Percentiles rank a stretch among this genome's conserved stretches.
Evolutionary conservation across 1,140 invertebrate species (phyloP).

Genomic region (Chironomus striatipennis): DNA sequence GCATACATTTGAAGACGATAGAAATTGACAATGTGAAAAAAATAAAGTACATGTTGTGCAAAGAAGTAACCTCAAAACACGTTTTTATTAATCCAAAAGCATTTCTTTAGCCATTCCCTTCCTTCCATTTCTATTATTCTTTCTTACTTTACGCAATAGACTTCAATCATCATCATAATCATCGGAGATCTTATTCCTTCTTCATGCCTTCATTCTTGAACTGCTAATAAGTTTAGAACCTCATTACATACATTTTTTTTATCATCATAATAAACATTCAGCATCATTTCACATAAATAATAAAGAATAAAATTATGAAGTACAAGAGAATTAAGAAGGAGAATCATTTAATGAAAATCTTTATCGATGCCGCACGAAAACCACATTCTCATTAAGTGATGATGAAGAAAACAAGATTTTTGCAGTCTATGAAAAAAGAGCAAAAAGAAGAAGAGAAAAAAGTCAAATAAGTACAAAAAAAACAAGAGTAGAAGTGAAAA

Average conservation of each 20-base stretch:
- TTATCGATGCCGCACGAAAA: slow-evolving; percentile 6
- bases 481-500: neutral
- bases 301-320: neutral
- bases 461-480: neutral
- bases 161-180: slow-evolving; percentile 6
- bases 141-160: neutral
- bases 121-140: too few species aligned
- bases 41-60: too few species aligned
- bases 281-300: neutral
- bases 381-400: slow-evolving; percentile 1
- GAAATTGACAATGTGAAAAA: too few species aligned
- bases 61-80: too few species aligned
- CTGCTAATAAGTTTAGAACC: slow-evolving; percentile 12
- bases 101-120: too few species aligned
- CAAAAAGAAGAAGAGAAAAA: neutral
- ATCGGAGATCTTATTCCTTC: neutral
- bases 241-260: slow-evolving; percentile 7
- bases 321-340: neutral
- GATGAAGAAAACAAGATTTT: neutral
- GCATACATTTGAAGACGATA: too few species aligned
- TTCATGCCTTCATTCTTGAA: neutral
- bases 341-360: slow-evolving; percentile 14
- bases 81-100: too few species aligned
- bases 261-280: neutral
- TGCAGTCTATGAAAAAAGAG: neutral